phyloP scores from a whole-genome alignment of 2,113 vertebrate genomes.

The Nibea coibor region DNA sequence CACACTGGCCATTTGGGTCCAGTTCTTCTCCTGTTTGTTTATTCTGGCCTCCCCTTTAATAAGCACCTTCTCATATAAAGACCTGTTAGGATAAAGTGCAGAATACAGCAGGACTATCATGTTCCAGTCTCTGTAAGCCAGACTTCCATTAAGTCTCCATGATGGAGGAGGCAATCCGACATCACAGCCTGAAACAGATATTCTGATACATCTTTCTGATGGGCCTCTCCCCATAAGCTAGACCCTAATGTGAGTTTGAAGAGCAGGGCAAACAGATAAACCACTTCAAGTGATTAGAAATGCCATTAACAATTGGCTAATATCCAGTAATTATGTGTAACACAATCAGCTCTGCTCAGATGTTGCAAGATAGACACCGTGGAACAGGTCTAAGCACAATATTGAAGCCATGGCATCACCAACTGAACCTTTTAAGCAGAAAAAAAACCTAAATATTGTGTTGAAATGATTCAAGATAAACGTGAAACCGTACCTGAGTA shows the following conservation, averaged over 20 bases:
- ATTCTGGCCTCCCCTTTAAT: too few species aligned
- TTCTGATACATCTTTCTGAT: not conserved
- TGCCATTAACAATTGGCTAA: not conserved
- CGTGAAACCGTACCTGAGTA: constrained; percentile 78
- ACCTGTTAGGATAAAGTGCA: not conserved
- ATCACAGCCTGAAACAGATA: not conserved
- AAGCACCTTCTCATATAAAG: not conserved
- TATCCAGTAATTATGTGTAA: not conserved
- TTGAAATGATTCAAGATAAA: not conserved
- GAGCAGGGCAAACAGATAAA: not conserved
- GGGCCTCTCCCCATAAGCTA: not conserved
- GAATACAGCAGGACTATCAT: constrained; percentile 3
- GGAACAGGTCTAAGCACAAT: not conserved
- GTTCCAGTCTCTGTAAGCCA: not conserved
- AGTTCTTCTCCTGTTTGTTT: not conserved
- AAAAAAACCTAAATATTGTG: not conserved
- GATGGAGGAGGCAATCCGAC: not conserved
- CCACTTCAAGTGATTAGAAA: not conserved
- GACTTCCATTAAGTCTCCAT: not conserved
- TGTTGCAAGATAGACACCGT: not conserved
- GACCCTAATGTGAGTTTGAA: not conserved
- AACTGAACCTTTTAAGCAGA: not conserved
- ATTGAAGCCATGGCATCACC: not conserved
- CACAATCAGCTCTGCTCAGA: not conserved
- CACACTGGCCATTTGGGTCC: not conserved